These are phyloP conservation scores for Agrochola macilenta DNA, from an alignment of 2,888 invertebrate species.

Conservation along the genomic window DNA sequence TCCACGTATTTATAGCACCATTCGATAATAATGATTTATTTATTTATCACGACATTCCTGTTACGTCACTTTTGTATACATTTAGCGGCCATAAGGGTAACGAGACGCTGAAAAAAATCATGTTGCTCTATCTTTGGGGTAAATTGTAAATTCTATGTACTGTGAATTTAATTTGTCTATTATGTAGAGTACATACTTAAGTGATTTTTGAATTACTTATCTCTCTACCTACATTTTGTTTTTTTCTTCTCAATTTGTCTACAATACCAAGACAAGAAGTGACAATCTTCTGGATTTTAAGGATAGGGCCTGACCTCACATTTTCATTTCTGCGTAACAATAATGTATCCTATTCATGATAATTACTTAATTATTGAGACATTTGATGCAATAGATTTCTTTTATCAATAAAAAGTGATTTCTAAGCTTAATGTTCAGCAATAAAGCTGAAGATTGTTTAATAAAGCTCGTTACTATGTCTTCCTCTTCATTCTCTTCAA, in stretches of 20 bases:
- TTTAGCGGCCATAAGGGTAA: slow-evolving; percentile 5
- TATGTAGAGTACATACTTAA: not conserved
- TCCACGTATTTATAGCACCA: slow-evolving; percentile 72
- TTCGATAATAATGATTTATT: slow-evolving; percentile 74
- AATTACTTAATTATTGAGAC: not conserved
- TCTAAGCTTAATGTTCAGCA: slow-evolving; percentile 14
- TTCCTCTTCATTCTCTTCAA: slow-evolving; percentile 74
- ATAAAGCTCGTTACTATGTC: slow-evolving; percentile 68
- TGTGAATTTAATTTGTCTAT: not conserved
- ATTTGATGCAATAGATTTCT: not conserved
- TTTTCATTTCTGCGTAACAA: not conserved
- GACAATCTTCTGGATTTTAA: not conserved
- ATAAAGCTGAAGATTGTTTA: slow-evolving; percentile 64
- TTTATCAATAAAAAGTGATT: slow-evolving; percentile 15
- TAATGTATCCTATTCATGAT: not conserved
- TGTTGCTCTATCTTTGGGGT: not conserved
- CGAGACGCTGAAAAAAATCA: not conserved
- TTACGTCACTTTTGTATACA: slow-evolving; percentile 65
- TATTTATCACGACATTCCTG: slow-evolving; percentile 70
- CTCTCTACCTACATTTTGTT: not conserved
- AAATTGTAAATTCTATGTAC: not conserved
- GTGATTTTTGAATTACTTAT: not conserved
- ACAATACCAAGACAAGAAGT: not conserved
- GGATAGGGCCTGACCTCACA: not conserved
- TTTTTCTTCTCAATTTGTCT: not conserved